Base-by-base conservation (phyloP, 2,797 vertebrate genomes). In the Chelmon rostratus region DNA sequence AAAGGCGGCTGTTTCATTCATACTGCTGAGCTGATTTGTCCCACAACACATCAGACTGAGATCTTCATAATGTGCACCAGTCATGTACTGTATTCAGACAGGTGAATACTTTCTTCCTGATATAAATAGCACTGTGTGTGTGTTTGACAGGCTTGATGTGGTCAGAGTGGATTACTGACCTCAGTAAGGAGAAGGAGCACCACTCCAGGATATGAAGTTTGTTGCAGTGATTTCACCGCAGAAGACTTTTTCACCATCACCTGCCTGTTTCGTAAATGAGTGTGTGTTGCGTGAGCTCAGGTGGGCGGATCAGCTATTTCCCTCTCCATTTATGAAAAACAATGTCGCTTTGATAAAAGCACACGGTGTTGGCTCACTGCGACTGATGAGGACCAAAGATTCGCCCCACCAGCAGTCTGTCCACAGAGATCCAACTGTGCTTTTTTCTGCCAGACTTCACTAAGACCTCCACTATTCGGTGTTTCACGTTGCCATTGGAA, bases 101-200 rank as follows among this genome's bases (percentile, higher is more conserved):
- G 68, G 63, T 86, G 28, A 80, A 78, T 75, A 6, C 11, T 35
- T 63, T 33, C 64, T 49, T 67, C 35, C 57, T 68, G 38, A 28
- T 82, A 49, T 79, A 85, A 81, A 83, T 68, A 82, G 46, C 40
- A 18, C 35, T 42, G 2, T 76, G 28, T 84, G 59, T 82, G 40
- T 87, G 56, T 73, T 72, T 91, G 5, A 89, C 92, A 93, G 93
- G 91, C 88, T 91, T 93, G 89, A 92, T 93, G 90, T 91, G 93
- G 93, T 88, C 92, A 73, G 89, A 88, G 86, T 92, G 92, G 93
- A 94, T 93, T 79, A 93, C 91, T 91, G 89, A 92, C 92, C 92
- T 91, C 75, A 88, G 86, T 84, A 56, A 83, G 88, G 78, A 91
- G 85, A 88, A 90, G 85, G 70, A 89, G 62, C 86, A 75, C 81